Conservation (phyloP, 1,140 invertebrate genomes). For the Diorhabda elongata region DNA sequence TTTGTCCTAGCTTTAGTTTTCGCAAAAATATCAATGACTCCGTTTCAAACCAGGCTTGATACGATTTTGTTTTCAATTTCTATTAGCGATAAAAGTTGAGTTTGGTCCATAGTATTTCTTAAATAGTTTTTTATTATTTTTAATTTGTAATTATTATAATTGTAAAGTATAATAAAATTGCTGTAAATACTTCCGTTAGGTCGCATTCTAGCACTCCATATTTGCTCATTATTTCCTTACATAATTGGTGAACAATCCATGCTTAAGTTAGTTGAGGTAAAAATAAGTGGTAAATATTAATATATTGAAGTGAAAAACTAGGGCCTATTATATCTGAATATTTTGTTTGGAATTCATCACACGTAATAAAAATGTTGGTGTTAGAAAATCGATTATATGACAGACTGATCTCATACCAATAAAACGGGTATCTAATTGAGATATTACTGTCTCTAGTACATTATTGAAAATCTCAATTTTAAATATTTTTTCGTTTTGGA, state of each 20-base stretch:
- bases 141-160: constrained; percentile 9
- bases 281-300: constrained; percentile 21
- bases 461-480: too few relatives aligned
- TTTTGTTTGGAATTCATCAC: constrained; percentile 16
- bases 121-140: constrained; percentile 24
- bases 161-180: not conserved
- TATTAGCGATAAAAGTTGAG: constrained; percentile 19
- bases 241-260: constrained; percentile 16
- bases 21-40: constrained; percentile 20
- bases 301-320: constrained; percentile 18
- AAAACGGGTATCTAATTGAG: too few relatives aligned
- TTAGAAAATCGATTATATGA: too few relatives aligned
- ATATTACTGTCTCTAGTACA: too few relatives aligned
- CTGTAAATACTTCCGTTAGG: not conserved
- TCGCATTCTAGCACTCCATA: constrained; percentile 14
- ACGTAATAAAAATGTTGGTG: too few relatives aligned
- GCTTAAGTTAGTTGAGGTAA: constrained; percentile 14
- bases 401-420: too few relatives aligned
- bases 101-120: constrained; percentile 19
- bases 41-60: constrained; percentile 22
- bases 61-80: not conserved
- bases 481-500: not conserved
- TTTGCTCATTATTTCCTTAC: constrained; percentile 21
- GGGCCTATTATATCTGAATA: constrained; percentile 21
- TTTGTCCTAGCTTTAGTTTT: constrained; percentile 20